Evolutionary conservation across 2,113 vertebrate genomes (phyloP).

Genomic region (Campylomormyrus tamandua): DNA sequence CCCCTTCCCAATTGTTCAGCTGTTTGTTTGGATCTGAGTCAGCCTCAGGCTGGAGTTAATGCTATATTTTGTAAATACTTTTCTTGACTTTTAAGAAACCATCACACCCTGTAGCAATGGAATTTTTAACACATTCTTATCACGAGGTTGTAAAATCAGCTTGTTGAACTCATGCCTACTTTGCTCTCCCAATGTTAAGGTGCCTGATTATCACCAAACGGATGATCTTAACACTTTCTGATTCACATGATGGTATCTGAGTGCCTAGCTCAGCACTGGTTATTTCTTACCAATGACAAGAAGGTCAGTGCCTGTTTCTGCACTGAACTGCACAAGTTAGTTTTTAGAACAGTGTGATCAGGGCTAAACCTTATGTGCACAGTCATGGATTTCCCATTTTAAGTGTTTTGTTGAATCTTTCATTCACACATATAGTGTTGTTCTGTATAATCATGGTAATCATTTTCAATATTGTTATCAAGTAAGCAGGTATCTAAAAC

Average conservation of each 20-base stretch:
- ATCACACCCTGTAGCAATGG: background rate
- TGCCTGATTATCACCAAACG: constrained; percentile 42
- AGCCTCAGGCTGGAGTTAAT: constrained; percentile 17
- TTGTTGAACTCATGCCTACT: background rate
- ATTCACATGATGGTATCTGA: constrained; percentile 50
- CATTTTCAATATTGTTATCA: background rate
- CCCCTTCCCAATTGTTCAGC: background rate
- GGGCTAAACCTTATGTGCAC: background rate
- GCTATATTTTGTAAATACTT: constrained; percentile 13
- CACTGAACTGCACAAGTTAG: background rate
- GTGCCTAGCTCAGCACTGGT: constrained; percentile 47
- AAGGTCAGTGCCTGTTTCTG: background rate
- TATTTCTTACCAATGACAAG: constrained; percentile 17
- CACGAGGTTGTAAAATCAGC: background rate
- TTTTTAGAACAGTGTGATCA: background rate
- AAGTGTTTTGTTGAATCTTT: background rate
- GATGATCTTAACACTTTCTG: constrained; percentile 13
- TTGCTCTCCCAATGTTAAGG: background rate
- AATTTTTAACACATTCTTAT: background rate
- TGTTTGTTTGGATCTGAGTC: background rate
- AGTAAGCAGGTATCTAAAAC: background rate
- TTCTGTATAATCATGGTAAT: background rate
- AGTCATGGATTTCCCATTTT: background rate
- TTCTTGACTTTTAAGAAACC: constrained; percentile 6
- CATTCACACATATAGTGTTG: background rate